These are phyloP conservation scores for Girardia tigrina DNA, from an alignment of 2,888 invertebrate species.

Conservation along the genomic window DNA sequence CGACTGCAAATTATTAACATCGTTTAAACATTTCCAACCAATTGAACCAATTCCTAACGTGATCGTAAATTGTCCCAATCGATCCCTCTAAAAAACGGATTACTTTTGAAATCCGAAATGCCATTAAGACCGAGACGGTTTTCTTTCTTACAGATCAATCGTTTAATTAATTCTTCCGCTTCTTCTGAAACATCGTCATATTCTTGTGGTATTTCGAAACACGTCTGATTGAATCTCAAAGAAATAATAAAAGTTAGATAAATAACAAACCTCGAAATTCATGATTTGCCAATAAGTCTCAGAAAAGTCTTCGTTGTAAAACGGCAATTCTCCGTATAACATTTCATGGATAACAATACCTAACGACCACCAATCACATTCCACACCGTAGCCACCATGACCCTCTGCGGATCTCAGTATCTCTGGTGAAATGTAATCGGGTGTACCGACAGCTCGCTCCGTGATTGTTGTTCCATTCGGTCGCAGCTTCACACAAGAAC, in stretches of 20 bases:
- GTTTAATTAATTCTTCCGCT: slow-evolving; percentile 82
- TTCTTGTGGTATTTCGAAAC: slow-evolving; percentile 78
- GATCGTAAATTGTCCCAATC: slow-evolving; percentile 67
- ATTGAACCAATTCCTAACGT: slow-evolving; percentile 40
- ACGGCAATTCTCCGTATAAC: slow-evolving; percentile 95
- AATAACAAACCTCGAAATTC: slow-evolving; percentile 61
- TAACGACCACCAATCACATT: slow-evolving; percentile 99
- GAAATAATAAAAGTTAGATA: background rate
- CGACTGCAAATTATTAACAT: slow-evolving; percentile 47
- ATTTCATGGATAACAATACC: slow-evolving; percentile 99
- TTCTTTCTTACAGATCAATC: slow-evolving; percentile 82
- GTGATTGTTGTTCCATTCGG: slow-evolving; percentile 73
- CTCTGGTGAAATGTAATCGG: slow-evolving; percentile 98
- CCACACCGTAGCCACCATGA: slow-evolving; percentile 87
- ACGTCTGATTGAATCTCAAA: slow-evolving; percentile 57
- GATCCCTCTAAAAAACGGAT: slow-evolving; percentile 83
- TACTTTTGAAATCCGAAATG: slow-evolving; percentile 81
- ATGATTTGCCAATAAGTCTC: slow-evolving; percentile 99
- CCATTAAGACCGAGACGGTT: slow-evolving; percentile 82
- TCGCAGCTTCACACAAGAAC: slow-evolving; percentile 73
- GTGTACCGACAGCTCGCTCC: slow-evolving; percentile 95
- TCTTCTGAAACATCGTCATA: slow-evolving; percentile 69
- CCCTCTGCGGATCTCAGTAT: slow-evolving; percentile 98
- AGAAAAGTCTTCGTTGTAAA: slow-evolving; percentile 94
- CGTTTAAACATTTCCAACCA: background rate